These are phyloP conservation scores for Oopsacas minuta DNA, from an alignment of 37 sponge, comb jelly and placozoan species.

Conservation along the genomic window DNA sequence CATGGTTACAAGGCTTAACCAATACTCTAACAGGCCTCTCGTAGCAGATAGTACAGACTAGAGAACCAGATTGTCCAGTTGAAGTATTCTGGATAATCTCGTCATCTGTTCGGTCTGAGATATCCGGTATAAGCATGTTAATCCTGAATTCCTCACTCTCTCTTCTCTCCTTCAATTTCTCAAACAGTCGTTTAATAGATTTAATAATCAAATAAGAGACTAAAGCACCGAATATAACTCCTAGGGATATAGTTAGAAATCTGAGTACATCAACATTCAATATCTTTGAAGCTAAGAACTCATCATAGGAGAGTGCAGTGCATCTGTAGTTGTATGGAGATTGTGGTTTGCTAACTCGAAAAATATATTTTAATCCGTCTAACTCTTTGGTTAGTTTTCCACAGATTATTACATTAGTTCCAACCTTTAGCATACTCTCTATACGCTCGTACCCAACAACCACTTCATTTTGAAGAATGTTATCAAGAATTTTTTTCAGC, in stretches of 20 bases:
- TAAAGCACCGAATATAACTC: neutral
- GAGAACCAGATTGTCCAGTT: neutral
- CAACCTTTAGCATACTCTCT: neutral
- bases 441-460: conserved; percentile 8
- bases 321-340: neutral
- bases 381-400: neutral
- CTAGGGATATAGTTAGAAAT: neutral
- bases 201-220: neutral
- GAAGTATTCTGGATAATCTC: neutral
- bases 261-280: neutral
- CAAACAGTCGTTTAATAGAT: neutral
- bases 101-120: neutral
- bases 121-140: neutral
- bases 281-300: neutral
- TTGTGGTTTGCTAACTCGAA: neutral
- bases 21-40: neutral
- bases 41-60: conserved; percentile 2
- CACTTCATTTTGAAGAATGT: conserved; percentile 9
- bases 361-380: neutral
- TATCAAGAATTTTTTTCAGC: neutral
- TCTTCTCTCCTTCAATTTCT: neutral
- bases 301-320: neutral
- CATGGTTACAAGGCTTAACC: conserved; percentile 2
- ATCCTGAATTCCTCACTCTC: neutral
- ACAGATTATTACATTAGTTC: neutral